Conservation (phyloP, 2,797 vertebrate genomes). For the Crax fasciolata region DNA sequence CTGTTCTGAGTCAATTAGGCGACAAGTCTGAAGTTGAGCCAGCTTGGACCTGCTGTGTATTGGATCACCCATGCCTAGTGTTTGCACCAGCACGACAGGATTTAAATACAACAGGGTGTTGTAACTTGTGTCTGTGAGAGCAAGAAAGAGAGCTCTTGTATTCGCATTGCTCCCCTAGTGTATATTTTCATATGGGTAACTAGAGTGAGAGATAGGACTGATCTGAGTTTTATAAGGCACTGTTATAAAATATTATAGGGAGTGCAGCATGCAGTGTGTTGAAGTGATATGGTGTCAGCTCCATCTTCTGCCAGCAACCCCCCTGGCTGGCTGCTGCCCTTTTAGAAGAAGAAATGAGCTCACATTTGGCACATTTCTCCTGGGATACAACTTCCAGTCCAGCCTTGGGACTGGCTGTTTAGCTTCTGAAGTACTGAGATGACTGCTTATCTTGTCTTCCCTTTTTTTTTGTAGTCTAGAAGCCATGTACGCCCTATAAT, state of each 20-base stretch:
- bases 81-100: slow-evolving; percentile 16
- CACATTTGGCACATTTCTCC: slow-evolving; percentile 54
- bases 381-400: slow-evolving; percentile 11
- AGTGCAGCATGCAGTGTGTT: slow-evolving; percentile 2
- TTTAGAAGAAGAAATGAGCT: slow-evolving; percentile 40
- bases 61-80: slow-evolving; percentile 40
- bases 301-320: slow-evolving; percentile 33
- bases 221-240: slow-evolving; percentile 49
- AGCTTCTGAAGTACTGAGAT: neutral
- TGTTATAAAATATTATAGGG: slow-evolving; percentile 58
- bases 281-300: slow-evolving; percentile 51
- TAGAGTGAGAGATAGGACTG: slow-evolving; percentile 35
- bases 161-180: neutral
- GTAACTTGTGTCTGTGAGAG: neutral
- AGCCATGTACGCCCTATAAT: neutral
- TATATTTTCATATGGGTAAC: slow-evolving; percentile 41
- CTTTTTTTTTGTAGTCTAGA: neutral
- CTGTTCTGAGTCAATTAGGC: slow-evolving; percentile 1
- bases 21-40: slow-evolving; percentile 25
- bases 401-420: neutral
- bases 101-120: slow-evolving; percentile 18
- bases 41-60: slow-evolving; percentile 37
- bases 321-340: slow-evolving; percentile 42
- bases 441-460: neutral
- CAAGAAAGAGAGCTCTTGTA: neutral